phyloP scores from a whole-genome alignment of 2,113 vertebrate species.

The Dicentrarchus labrax region DNA sequence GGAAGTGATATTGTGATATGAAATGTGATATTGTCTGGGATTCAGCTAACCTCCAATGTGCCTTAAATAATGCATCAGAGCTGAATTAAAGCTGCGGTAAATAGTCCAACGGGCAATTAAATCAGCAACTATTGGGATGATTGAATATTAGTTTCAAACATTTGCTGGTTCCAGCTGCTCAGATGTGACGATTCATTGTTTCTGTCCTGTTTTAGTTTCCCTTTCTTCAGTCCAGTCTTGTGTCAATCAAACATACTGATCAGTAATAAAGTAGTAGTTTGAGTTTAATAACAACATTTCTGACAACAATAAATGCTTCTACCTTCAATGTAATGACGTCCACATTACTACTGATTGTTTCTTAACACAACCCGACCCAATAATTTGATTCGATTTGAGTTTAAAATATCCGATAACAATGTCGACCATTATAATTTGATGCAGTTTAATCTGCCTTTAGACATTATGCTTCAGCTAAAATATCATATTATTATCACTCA shows the following conservation, averaged over 20 bases:
- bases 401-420: no score
- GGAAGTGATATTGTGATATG: not conserved
- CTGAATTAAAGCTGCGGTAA: not conserved
- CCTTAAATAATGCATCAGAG: not conserved
- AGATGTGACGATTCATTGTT: not conserved
- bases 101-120: not conserved
- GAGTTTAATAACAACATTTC: not conserved
- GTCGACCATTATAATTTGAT: no score
- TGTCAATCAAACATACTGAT: no score
- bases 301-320: not conserved
- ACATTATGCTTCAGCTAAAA: no score
- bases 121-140: no score
- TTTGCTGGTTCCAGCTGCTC: not conserved
- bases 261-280: not conserved
- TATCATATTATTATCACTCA: no score
- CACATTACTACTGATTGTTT: not conserved
- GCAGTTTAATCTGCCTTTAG: no score
- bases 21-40: not conserved
- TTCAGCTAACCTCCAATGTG: not conserved
- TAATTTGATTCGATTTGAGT: no score
- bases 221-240: no score
- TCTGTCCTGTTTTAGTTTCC: no score
- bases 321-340: not conserved
- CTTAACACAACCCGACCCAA: no score
- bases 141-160: not conserved